Evolutionary conservation across 2,888 invertebrate species (phyloP).

Genomic region (Tetropium fuscum): DNA sequence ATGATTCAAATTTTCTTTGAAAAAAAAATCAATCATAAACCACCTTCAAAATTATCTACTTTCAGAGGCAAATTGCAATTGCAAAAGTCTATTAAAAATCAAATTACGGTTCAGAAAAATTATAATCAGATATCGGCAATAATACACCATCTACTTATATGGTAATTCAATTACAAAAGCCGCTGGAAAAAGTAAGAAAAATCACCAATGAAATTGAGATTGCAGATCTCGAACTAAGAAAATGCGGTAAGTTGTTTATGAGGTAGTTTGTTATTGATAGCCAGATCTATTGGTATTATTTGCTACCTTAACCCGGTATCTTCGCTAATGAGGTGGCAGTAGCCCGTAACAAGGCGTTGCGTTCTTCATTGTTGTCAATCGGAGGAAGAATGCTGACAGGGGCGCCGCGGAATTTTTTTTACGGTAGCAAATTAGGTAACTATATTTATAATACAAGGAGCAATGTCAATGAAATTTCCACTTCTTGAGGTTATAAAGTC

Average conservation of each 20-base stretch:
- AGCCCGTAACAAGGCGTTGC: constrained; percentile 35
- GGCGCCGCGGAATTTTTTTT: too few species aligned
- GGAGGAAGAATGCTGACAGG: constrained; percentile 6
- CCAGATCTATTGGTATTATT: constrained; percentile 40
- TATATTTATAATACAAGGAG: too few species aligned
- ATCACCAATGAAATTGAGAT: constrained; percentile 5
- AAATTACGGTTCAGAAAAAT: constrained; percentile 17
- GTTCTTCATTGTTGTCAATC: constrained; percentile 32
- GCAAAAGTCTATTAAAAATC: constrained; percentile 10
- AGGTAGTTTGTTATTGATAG: constrained; percentile 28
- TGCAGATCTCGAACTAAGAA: constrained; percentile 10
- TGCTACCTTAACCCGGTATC: constrained; percentile 43
- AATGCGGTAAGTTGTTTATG: constrained; percentile 36
- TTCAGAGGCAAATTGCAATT: constrained; percentile 2
- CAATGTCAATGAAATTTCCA: too few species aligned
- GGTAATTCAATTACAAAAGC: constrained; percentile 22
- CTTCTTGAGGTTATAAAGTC: too few species aligned
- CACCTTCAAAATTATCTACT: constrained; percentile 14
- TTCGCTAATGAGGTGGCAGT: constrained; percentile 42
- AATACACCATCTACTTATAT: constrained; percentile 7
- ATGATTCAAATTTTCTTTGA: background rate
- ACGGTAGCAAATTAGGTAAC: too few species aligned
- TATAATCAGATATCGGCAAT: constrained; percentile 11
- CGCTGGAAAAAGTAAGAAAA: constrained; percentile 1
- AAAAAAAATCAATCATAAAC: constrained; percentile 18